phyloP scores from a whole-genome alignment of 2,113 vertebrate species.

The Elgaria multicarinata region DNA sequence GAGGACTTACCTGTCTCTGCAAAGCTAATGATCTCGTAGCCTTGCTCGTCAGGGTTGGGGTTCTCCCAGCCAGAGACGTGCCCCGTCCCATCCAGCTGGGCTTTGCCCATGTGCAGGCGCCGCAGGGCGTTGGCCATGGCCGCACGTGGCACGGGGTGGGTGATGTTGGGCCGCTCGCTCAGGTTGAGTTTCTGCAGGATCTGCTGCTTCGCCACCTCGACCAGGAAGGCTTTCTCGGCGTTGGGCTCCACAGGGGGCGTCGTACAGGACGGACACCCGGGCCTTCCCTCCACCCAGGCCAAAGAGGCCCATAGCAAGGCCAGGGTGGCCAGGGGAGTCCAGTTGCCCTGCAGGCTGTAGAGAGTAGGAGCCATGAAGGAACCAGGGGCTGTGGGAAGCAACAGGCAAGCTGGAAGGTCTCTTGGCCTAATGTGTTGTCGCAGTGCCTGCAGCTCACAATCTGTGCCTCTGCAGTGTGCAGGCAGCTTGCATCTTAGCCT shows the following conservation, averaged over 20 bases:
- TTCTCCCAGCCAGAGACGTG: constrained; percentile 60
- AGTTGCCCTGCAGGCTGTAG: constrained; percentile 32
- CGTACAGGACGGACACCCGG: constrained; percentile 76
- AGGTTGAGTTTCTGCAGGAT: constrained; percentile 90
- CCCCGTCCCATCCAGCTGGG: constrained; percentile 76
- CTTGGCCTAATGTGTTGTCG: not conserved
- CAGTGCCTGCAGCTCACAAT: not conserved
- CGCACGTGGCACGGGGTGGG: constrained; percentile 80
- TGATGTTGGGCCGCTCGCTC: constrained; percentile 87
- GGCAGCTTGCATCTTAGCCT: constrained; percentile 34
- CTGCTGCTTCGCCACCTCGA: constrained; percentile 86
- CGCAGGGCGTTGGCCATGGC: constrained; percentile 86
- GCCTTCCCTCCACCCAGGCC: constrained; percentile 36
- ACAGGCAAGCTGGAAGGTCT: no score
- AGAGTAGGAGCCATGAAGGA: constrained; percentile 19
- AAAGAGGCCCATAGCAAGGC: constrained; percentile 38
- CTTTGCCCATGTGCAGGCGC: constrained; percentile 79
- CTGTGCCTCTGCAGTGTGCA: not conserved
- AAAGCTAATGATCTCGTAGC: constrained; percentile 95
- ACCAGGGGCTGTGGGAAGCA: accelerated
- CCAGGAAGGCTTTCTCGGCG: constrained; percentile 81
- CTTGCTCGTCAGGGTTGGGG: constrained; percentile 72
- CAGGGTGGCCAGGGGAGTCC: constrained; percentile 33
- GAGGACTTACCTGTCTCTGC: constrained; percentile 87
- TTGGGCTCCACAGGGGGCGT: constrained; percentile 72